phyloP scores from a whole-genome alignment of 2,797 vertebrate species.

The Staurois parvus region DNA sequence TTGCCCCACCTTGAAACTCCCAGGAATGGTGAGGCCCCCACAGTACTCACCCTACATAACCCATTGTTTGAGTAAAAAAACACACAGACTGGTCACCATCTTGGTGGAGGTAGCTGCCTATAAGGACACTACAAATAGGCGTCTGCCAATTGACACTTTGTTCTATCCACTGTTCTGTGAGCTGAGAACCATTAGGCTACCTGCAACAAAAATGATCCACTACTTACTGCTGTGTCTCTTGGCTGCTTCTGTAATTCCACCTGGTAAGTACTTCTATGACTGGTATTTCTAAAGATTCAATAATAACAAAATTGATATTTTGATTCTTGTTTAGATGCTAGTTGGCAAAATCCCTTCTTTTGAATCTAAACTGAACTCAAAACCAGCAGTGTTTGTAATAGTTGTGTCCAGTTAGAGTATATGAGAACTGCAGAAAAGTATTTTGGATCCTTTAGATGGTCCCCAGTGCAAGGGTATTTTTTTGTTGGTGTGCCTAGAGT shows the following conservation, averaged over 20 bases:
- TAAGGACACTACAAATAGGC: neutral
- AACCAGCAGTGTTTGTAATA: too few relatives aligned
- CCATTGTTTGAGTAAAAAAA: neutral
- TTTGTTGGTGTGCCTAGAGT: too few relatives aligned
- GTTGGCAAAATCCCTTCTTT: too few relatives aligned
- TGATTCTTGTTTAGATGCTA: too few relatives aligned
- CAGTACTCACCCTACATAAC: conserved; percentile 8
- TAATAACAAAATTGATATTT: neutral
- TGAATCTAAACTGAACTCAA: too few relatives aligned
- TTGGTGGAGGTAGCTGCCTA: neutral
- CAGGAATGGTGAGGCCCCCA: neutral
- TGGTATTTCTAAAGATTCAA: neutral
- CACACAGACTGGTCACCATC: neutral
- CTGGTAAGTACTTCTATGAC: conserved; percentile 14
- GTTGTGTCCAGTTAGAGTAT: too few relatives aligned
- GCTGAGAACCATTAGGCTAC: too few relatives aligned
- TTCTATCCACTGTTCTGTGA: neutral
- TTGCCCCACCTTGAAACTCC: conserved; percentile 53
- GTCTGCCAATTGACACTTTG: neutral
- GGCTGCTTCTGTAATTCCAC: neutral
- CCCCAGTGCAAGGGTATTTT: too few relatives aligned
- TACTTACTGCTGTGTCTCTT: conserved; percentile 43
- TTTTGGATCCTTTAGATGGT: too few relatives aligned
- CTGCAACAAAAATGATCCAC: conserved; percentile 13
- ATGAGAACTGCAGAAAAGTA: too few relatives aligned